These are phyloP conservation scores for Yasuhikotakia modesta DNA, from an alignment of 2,797 vertebrate genomes.

Conservation along the genomic window DNA sequence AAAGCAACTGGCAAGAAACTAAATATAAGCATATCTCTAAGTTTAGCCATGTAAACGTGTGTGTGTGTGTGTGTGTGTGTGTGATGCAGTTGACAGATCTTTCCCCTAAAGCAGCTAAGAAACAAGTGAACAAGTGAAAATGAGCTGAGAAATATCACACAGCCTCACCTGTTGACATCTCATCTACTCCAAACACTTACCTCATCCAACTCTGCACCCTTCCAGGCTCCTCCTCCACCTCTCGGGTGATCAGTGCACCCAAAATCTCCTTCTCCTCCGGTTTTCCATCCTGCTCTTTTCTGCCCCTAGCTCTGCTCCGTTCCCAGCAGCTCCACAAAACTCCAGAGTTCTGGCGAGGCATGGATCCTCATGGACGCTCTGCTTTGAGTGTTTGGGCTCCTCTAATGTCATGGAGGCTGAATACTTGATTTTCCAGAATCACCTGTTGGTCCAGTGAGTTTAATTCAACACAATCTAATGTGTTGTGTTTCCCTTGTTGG, in stretches of 20 bases:
- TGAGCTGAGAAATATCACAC: neutral
- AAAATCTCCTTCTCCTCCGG: constrained; percentile 15
- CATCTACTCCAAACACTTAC: constrained; percentile 53
- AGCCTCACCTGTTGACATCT: neutral
- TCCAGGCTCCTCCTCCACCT: constrained; percentile 20
- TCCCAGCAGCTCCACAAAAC: constrained; percentile 18
- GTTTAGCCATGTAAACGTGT: neutral
- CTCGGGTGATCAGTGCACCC: neutral
- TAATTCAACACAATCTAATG: constrained; percentile 37
- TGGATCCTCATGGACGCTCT: constrained; percentile 39
- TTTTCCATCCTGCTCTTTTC: constrained; percentile 38
- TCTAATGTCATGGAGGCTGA: neutral
- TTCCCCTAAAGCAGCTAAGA: neutral
- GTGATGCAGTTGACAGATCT: neutral
- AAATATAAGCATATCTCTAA: no score
- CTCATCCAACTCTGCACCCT: constrained; percentile 38
- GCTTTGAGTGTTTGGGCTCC: neutral
- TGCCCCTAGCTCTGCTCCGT: constrained; percentile 18
- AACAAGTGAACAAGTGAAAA: no score
- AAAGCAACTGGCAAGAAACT: no score
- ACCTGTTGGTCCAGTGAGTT: constrained; percentile 60
- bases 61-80: neutral
- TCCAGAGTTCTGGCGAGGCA: constrained; percentile 54
- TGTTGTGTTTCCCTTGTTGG: constrained; percentile 40
- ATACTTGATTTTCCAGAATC: constrained; percentile 50